Base-by-base conservation (phyloP, 1,140 invertebrate genomes). In the Lasioglossum baleicum region DNA sequence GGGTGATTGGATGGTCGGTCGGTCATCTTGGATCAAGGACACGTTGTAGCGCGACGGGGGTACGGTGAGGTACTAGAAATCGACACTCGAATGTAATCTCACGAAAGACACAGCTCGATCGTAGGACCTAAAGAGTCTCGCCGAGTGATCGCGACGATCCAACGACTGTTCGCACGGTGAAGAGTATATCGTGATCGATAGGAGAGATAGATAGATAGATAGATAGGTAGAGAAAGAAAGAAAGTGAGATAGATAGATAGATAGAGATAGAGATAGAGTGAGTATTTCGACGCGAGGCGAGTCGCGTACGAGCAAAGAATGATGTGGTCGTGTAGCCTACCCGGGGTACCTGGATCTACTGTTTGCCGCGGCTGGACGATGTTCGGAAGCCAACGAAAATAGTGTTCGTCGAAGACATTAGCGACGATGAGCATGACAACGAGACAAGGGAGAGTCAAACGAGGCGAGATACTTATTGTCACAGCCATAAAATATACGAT, bases 21-120 rank as follows among this genome's bases (percentile, higher is more conserved):
- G 85, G 84, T 86, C 83, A 81, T 86, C 74, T 83, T 81, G 82
- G 84, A 83, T 61, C 78, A 83, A 76, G 85, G 81, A 83, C 84
- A 69, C 85, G 78, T 86, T 87, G 76, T 70, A 70, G 78, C 85
- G 84, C 84, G 85, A 85, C 69, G 84, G 85, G 85, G 81, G 74
- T 87, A 86, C 84, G 84, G 83, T 83, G 75, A 83, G 84, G 71
- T 72, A 26, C 65, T 67, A 69, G 72, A 83, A 85, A 83, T 83
- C 85, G 84, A 86, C 81, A 76, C 83, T 86, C 76, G 77, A 85
- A 85, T 58, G 70, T 74, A 56, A 77, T 80, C 44, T 48, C 73
- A 85, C 83, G 83, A 80, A 70, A 80, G 61, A 83, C 68, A 58
- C 75, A 85, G 61, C 81, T 83, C 71, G 75, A 74, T 53, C 72